These are phyloP conservation scores for Atethmia centrago DNA, from an alignment of 2,888 invertebrate species.

Conservation along the genomic window DNA sequence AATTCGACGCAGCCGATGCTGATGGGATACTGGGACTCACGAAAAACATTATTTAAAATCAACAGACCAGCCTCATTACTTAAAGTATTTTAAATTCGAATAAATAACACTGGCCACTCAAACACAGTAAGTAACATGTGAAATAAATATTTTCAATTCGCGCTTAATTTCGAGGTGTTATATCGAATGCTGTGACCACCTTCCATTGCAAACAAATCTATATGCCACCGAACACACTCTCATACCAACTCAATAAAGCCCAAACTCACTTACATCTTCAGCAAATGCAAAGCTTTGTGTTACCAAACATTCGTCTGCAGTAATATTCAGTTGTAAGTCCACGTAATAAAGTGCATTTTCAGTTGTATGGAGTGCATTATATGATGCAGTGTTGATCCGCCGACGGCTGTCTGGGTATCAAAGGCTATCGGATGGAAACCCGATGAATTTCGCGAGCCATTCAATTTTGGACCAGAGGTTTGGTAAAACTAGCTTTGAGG, in stretches of 20 bases:
- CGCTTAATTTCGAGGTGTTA: constrained; percentile 58
- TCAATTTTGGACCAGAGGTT: constrained; percentile 52
- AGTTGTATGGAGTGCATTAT: constrained; percentile 23
- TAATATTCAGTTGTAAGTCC: constrained; percentile 14
- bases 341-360: constrained; percentile 41
- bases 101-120: constrained; percentile 40
- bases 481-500: constrained; percentile 40
- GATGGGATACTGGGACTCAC: not conserved
- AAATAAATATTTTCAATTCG: constrained; percentile 65
- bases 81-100: constrained; percentile 42
- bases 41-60: constrained; percentile 36
- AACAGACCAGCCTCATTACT: constrained; percentile 44
- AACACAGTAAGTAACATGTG: constrained; percentile 39
- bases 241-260: constrained; percentile 31
- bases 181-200: constrained; percentile 53
- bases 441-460: constrained; percentile 57
- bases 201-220: constrained; percentile 36
- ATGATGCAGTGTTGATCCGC: constrained; percentile 41
- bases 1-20: not conserved
- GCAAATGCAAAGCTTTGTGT: constrained; percentile 24
- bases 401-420: constrained; percentile 60
- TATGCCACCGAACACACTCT: constrained; percentile 4
- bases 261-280: constrained; percentile 25
- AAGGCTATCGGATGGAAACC: constrained; percentile 62
- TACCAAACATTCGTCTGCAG: constrained; percentile 2